Evolutionary conservation across 2,888 invertebrate species (phyloP).

Genomic region (Nasonovia ribisnigri): DNA sequence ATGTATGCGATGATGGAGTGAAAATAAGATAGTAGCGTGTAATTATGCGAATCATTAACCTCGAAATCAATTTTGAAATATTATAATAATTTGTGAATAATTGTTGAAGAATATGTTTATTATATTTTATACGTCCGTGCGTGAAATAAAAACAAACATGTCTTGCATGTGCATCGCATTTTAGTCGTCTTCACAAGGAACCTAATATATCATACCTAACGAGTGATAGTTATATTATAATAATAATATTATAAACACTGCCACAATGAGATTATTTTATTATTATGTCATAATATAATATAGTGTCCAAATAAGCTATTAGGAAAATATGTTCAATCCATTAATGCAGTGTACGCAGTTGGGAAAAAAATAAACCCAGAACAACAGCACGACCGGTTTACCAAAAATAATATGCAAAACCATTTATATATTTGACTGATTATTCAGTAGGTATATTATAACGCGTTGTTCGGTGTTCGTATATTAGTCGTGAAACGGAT

Average conservation of each 20-base stretch:
- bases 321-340: background rate
- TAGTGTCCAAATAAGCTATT: background rate
- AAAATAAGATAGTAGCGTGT: constrained; percentile 29
- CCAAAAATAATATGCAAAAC: constrained; percentile 37
- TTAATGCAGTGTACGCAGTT: background rate
- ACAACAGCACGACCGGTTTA: constrained; percentile 37
- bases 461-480: background rate
- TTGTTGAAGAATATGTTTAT: background rate
- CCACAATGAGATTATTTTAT: background rate
- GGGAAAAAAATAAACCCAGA: background rate
- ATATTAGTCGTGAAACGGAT: background rate
- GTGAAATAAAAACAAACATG: background rate
- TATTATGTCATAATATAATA: background rate
- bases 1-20: constrained; percentile 1
- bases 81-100: background rate
- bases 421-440: constrained; percentile 26
- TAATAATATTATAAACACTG: background rate
- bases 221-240: background rate
- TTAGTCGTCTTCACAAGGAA: background rate
- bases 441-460: background rate
- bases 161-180: background rate
- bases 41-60: constrained; percentile 43
- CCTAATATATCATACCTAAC: background rate
- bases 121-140: background rate
- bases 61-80: constrained; percentile 35